These are phyloP conservation scores for Acyrthosiphon pisum DNA, from an alignment of 1,140 invertebrate species.

Conservation along the genomic window DNA sequence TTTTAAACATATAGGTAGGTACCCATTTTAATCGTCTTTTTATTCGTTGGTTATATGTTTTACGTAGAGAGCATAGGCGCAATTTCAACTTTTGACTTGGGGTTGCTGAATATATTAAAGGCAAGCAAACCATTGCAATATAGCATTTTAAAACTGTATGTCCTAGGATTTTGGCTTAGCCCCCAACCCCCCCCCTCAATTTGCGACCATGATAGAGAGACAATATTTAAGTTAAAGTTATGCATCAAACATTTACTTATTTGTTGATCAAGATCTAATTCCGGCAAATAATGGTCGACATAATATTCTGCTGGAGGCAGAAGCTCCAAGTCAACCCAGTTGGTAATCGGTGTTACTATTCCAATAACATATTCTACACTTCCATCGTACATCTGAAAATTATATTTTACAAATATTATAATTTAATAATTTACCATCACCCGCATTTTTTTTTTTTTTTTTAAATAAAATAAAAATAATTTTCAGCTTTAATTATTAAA, in stretches of 20 bases:
- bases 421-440: neutral
- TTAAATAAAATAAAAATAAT: neutral
- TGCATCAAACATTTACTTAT: neutral
- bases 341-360: slow-evolving; percentile 25
- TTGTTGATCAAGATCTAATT: neutral
- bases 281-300: slow-evolving; percentile 20
- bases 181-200: too few species aligned
- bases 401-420: neutral
- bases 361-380: neutral
- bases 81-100: too few species aligned
- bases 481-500: neutral
- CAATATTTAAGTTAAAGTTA: neutral
- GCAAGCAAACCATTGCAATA: too few species aligned
- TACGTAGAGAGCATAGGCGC: too few species aligned
- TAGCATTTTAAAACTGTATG: too few species aligned
- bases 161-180: too few species aligned
- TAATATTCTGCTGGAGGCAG: slow-evolving; percentile 41
- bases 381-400: neutral
- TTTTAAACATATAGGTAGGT: neutral
- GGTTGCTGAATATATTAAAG: too few species aligned
- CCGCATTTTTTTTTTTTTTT: neutral
- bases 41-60: too few species aligned
- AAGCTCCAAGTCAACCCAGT: slow-evolving; percentile 24
- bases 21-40: neutral
- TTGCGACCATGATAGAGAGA: too few species aligned